Base-by-base conservation (phyloP, 1,140 invertebrate species). In the Bombus sylvicola region DNA sequence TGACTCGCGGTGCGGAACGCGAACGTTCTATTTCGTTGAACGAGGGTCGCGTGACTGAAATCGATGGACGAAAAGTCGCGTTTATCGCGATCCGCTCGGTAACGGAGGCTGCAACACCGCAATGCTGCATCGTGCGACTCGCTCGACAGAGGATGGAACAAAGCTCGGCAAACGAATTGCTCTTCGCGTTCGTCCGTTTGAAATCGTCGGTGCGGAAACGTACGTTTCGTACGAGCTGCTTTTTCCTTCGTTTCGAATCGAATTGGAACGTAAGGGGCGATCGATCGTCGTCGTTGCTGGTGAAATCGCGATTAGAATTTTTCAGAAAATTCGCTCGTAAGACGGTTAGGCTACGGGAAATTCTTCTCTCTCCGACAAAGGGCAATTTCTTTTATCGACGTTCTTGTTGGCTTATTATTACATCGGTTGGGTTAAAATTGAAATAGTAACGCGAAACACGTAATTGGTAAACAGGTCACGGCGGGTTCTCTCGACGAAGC, bases 11-110 rank as follows among this genome's bases (percentile, higher is more conserved):
- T 9, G 12, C 22, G 47, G 22, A 53, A 41, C 71, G n/a, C 41
- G 34, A 39, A 66, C 18, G 74, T 39, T 66, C 31, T 41, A 34
- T 77, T 83, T 39, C 73, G 57, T 78, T 47, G 82, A 83, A 83
- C 64, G 64, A 5, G 5, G 6, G 34, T 69, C 43, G 82, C 74
- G 64, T 68, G 75, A 41, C 47, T 59, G 47, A 66, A 83, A 83
- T 78, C 74, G 47, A 59, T 69, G 82, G 37, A 34, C 74, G 37
- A 83, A 77, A 57, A 74, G 74, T 62, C 47, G n/a, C 73, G 81
- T 74, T 43, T 57, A n/a, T 82, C 81, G 37, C 39, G 69, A 81
- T 73, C 31, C 68, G n/a, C 4, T 68, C 41, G 31, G 25, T 62
- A 73, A 59, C 72, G 37, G 68, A 15, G n/a, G 37, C 53, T 73